These are phyloP conservation scores for Drosophila melanogaster DNA, from an alignment of 1,140 invertebrate species.

Conservation along the genomic window Release_6_plus_ISO1_MT NT_033777.3:15141001-15141500, in stretches of 20 bases:
- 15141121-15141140: slow-evolving; percentile 46
- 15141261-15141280: background rate
- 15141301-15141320: background rate
- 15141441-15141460: slow-evolving; percentile 45
- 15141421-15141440: slow-evolving; percentile 12
- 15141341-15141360: slow-evolving; percentile 1
- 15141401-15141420: slow-evolving; percentile 4
- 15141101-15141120: slow-evolving; percentile 42
- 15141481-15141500: slow-evolving; percentile 36
- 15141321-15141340: background rate
- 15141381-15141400: background rate
- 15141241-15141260: slow-evolving; percentile 20
- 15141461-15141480: slow-evolving; percentile 34
- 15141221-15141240: slow-evolving; percentile 21
- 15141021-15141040: slow-evolving; percentile 54
- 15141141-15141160: slow-evolving; percentile 57
- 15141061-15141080: background rate
- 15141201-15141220: slow-evolving; percentile 17
- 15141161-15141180: slow-evolving; percentile 43
- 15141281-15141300: slow-evolving; percentile 6
- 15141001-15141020: slow-evolving; percentile 28
- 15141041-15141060: slow-evolving; percentile 12
- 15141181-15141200: slow-evolving; percentile 32
- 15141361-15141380: slow-evolving; percentile 46
- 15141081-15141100: slow-evolving; percentile 14